Base-by-base conservation (phyloP, 2,113 vertebrate genomes). In the rat (Rattus norvegicus) region DNA sequence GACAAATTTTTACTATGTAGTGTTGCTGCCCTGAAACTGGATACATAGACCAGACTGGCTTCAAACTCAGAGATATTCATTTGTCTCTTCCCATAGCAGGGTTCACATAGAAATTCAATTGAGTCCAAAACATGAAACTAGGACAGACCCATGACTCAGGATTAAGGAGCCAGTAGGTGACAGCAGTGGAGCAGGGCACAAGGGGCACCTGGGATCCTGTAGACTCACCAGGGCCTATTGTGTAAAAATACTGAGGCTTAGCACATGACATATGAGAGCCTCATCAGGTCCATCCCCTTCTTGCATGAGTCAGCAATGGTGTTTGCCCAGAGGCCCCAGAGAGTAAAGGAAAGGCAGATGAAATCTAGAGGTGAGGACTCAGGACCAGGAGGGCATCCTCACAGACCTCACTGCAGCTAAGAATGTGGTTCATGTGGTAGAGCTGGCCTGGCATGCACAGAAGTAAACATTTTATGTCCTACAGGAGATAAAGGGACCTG, bases 241-340 rank as follows among this genome's bases (percentile, higher is more conserved):
- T 98, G 0, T 98, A n/a, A 93, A 99, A 98, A 0, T 98, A 98
- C 0, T 80, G 99, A 97, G 43, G 95, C 91, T 91, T 98, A 99
- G 28, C 95, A 61, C 0, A n/a, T 2, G 98, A 3, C 26, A 52
- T 52, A 52, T 5, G 52, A 10, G 6, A 52, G 10, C 10, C 5
- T 52, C 10, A 10, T 52, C 52, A 52, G 52, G 52, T 52, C 52
- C 52, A 52, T 5, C 52, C 52, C 52, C 52, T 52, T 52, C 52
- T 10, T 52, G 52, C 10, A 10, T 52, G 52, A 52, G 6, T 52
- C 10, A 52, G 52, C 52, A 52, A 52, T 52, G 5, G 52, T 52
- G 52, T 52, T 52, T 52, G 10, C 52, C 52, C 5, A 52, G 52
- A 52, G 52, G 10, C 6, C 52, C 52, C 52, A 52, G 5, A 52